phyloP scores from a whole-genome alignment of 1,140 invertebrate genomes.

The Meloidogyne hapla region DNA sequence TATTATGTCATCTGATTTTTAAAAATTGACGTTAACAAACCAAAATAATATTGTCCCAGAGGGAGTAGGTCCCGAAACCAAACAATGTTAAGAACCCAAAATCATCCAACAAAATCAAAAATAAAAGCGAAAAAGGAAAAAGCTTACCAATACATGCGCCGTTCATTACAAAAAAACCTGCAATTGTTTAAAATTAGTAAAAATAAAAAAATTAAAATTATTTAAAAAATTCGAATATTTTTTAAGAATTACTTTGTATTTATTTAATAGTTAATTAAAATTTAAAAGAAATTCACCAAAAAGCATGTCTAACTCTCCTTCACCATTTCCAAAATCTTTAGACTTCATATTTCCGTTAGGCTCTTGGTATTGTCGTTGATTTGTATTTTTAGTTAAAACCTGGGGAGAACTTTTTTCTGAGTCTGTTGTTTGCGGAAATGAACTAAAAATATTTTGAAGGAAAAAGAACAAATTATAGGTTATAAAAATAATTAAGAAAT shows the following conservation, averaged over 20 bases:
- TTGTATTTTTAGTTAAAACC: background rate
- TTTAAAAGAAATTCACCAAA: constrained; percentile 5
- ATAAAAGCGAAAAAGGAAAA: too few species aligned
- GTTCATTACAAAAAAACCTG: constrained; percentile 54
- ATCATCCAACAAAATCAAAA: too few species aligned
- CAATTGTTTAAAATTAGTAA: background rate
- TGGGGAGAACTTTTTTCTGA: background rate
- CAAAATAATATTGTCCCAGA: too few species aligned
- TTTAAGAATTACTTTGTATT: background rate
- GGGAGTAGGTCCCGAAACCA: too few species aligned
- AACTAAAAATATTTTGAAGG: too few species aligned
- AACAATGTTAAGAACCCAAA: too few species aligned
- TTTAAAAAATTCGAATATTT: too few species aligned
- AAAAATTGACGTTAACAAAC: too few species aligned
- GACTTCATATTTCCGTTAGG: constrained; percentile 29
- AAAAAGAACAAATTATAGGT: too few species aligned
- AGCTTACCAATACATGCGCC: constrained; percentile 49
- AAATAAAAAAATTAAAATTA: background rate
- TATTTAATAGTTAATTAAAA: background rate
- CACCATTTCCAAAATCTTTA: constrained; percentile 37
- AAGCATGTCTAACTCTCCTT: constrained; percentile 55
- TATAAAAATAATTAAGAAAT: too few species aligned
- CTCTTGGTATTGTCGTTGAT: constrained; percentile 10
- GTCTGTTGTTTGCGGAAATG: background rate
- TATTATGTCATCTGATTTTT: too few species aligned